phyloP scores from a whole-genome alignment of 2,888 invertebrate genomes.

The Tetragonula carbonaria region DNA sequence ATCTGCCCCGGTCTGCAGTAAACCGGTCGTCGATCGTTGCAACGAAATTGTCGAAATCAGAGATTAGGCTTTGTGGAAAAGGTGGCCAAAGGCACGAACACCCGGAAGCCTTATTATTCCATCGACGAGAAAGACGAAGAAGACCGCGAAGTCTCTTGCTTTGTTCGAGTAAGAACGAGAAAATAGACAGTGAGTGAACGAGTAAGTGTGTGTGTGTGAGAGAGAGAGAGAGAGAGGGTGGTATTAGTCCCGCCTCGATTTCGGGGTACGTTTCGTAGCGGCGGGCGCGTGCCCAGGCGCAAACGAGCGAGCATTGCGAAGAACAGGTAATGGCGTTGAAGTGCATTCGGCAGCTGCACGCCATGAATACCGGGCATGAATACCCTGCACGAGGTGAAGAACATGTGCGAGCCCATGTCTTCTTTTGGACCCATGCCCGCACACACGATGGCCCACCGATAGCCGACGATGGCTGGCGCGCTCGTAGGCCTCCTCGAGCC shows the following conservation, averaged over 20 bases:
- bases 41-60: background rate
- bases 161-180: background rate
- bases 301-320: constrained; percentile 70
- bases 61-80: constrained; percentile 13
- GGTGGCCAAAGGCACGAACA: constrained; percentile 22
- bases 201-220: no score
- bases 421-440: constrained; percentile 69
- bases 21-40: background rate
- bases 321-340: constrained; percentile 78
- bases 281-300: constrained; percentile 67
- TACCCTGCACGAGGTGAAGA: constrained; percentile 71
- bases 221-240: background rate
- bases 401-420: constrained; percentile 73
- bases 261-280: constrained; percentile 48
- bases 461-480: constrained; percentile 8
- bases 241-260: constrained; percentile 48
- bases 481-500: constrained; percentile 46
- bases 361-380: constrained; percentile 73
- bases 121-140: background rate
- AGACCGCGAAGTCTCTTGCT: background rate
- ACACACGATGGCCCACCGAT: constrained; percentile 55
- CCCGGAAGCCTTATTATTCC: constrained; percentile 62
- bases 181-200: background rate
- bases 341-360: constrained; percentile 79
- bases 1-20: background rate